These are phyloP conservation scores for Boulengeromyrus knoepffleri DNA, from an alignment of 2,113 vertebrate genomes.

Conservation along the genomic window DNA sequence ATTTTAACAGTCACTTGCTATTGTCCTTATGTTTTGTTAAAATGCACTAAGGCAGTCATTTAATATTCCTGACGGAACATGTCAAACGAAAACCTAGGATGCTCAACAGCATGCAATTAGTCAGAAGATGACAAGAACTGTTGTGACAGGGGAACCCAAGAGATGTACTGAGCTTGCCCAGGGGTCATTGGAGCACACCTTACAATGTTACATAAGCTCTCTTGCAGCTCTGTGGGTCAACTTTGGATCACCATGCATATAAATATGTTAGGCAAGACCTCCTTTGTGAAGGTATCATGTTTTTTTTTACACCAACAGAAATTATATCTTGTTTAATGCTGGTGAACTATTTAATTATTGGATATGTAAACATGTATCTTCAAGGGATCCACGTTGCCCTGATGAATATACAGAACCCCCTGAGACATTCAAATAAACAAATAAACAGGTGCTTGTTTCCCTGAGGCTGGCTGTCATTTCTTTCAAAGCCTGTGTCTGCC, in stretches of 20 bases:
- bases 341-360: neutral
- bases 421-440: conserved; percentile 42
- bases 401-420: conserved; percentile 3
- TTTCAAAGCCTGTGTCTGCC: conserved; percentile 2
- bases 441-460: conserved; percentile 50
- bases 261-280: neutral
- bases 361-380: neutral
- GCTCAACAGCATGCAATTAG: conserved; percentile 15
- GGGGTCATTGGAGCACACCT: neutral
- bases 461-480: conserved; percentile 21
- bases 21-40: neutral
- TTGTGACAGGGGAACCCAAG: neutral
- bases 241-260: neutral
- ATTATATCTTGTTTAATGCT: neutral
- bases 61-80: conserved; percentile 21
- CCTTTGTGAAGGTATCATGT: neutral
- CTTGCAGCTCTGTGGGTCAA: neutral
- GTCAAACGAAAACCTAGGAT: neutral
- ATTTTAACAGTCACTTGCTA: neutral
- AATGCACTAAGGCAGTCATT: neutral
- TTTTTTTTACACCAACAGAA: neutral
- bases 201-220: neutral
- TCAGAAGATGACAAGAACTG: neutral
- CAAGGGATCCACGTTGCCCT: neutral
- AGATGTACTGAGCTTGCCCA: neutral